Conservation (phyloP, 2,888 invertebrate species). For the Sphaerophoria taeniata region DNA sequence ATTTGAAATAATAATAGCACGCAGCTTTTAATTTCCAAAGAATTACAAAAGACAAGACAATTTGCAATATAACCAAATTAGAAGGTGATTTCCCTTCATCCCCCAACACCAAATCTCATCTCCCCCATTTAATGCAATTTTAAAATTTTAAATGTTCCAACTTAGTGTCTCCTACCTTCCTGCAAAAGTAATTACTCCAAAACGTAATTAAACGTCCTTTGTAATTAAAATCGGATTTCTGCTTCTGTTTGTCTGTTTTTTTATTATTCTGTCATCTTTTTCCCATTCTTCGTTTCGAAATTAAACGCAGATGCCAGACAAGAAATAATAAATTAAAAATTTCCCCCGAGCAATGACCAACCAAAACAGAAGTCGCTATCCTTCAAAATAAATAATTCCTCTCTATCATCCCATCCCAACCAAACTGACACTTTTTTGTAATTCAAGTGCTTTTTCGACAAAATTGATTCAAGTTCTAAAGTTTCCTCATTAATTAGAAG, state of each 20-base stretch:
- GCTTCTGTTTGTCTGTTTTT: background rate
- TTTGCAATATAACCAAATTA: too few species aligned
- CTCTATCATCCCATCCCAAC: too few species aligned
- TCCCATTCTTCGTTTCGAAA: background rate
- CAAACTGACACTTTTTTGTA: constrained; percentile 13
- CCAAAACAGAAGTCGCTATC: background rate
- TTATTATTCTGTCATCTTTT: background rate
- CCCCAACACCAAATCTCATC: background rate
- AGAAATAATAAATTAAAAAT: background rate
- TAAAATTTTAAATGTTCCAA: background rate
- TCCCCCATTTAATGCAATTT: background rate
- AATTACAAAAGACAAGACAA: too few species aligned
- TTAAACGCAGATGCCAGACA: background rate
- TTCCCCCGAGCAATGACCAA: background rate
- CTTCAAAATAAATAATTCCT: background rate
- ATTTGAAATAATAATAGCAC: too few species aligned
- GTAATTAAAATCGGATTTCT: background rate
- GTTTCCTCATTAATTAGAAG: constrained; percentile 67
- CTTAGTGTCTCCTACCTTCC: background rate
- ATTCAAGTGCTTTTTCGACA: constrained; percentile 36
- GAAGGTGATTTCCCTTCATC: background rate
- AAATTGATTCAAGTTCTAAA: constrained; percentile 63
- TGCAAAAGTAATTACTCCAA: background rate
- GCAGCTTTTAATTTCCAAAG: too few species aligned
- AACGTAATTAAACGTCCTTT: background rate